Evolutionary conservation across 2,113 vertebrate genomes (phyloP).

Genomic region (Sisor rabdophorus): DNA sequence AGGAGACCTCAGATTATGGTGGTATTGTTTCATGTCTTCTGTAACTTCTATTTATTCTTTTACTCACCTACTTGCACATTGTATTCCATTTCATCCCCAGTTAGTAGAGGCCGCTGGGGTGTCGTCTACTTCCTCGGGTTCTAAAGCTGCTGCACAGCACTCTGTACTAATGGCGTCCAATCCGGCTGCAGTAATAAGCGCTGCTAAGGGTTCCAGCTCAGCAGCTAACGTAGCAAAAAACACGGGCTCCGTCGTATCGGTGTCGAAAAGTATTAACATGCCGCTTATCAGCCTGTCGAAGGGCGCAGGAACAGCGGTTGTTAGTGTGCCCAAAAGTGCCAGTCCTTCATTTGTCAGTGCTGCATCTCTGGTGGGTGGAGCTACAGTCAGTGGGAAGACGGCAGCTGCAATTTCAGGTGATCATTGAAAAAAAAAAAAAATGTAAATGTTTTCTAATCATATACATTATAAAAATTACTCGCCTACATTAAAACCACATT

Average conservation of each 20-base stretch:
- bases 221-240: constrained; percentile 42
- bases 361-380: constrained; percentile 72
- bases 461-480: background rate
- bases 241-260: constrained; percentile 50
- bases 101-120: constrained; percentile 36
- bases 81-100: constrained; percentile 27
- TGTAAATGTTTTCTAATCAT: background rate
- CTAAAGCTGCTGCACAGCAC: constrained; percentile 62
- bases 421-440: background rate
- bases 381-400: constrained; percentile 75
- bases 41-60: background rate
- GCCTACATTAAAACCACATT: background rate
- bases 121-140: constrained; percentile 37
- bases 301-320: constrained; percentile 52
- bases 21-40: background rate
- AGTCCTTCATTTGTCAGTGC: constrained; percentile 65
- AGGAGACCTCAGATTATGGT: background rate
- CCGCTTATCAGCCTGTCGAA: constrained; percentile 67
- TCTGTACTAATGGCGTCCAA: constrained; percentile 69
- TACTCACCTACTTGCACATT: too few relatives aligned
- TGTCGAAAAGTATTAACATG: constrained; percentile 63
- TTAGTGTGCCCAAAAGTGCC: constrained; percentile 59
- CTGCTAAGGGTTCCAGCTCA: constrained; percentile 65
- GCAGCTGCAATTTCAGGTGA: constrained; percentile 80
- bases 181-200: constrained; percentile 71